These are phyloP conservation scores for Actinia equina DNA, from an alignment of 64 coral and sea anemone species.

Conservation along the genomic window DNA sequence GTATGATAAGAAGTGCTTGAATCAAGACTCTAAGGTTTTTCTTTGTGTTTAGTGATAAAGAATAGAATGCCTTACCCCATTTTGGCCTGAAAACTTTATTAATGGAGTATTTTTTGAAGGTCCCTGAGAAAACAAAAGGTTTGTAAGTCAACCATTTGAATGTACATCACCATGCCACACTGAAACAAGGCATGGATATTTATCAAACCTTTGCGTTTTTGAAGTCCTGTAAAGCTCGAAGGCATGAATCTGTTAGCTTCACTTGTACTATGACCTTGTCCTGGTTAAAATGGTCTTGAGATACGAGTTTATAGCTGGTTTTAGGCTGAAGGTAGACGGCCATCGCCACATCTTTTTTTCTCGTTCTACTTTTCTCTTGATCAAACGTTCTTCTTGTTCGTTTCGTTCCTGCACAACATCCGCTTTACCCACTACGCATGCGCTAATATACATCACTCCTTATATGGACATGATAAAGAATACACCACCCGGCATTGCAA, in stretches of 20 bases:
- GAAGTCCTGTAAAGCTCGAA: constrained; percentile 78
- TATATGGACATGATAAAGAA: constrained; percentile 15
- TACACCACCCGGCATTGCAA: constrained; percentile 17
- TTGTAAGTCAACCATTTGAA: not conserved
- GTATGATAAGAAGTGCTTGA: not conserved
- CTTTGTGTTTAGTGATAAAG: not conserved
- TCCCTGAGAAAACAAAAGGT: constrained; percentile 49
- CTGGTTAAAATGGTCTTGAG: constrained; percentile 48
- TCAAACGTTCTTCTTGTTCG: constrained; percentile 14
- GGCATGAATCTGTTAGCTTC: constrained; percentile 88
- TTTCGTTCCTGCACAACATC: constrained; percentile 59
- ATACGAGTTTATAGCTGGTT: constrained; percentile 75
- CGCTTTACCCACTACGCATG: constrained; percentile 36
- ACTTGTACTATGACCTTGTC: constrained; percentile 75
- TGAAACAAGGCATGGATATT: constrained; percentile 12
- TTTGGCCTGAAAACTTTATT: constrained; percentile 75
- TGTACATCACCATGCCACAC: not conserved
- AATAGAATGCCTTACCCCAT: constrained; percentile 56
- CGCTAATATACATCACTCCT: not conserved
- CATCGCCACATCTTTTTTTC: constrained; percentile 81
- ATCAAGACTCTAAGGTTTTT: not conserved
- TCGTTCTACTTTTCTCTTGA: constrained; percentile 8
- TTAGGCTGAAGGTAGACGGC: constrained; percentile 77
- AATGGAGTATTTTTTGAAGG: constrained; percentile 38
- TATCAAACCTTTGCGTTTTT: constrained; percentile 60